phyloP scores from a whole-genome alignment of 2,113 vertebrate species.

The Canis aureus region DNA sequence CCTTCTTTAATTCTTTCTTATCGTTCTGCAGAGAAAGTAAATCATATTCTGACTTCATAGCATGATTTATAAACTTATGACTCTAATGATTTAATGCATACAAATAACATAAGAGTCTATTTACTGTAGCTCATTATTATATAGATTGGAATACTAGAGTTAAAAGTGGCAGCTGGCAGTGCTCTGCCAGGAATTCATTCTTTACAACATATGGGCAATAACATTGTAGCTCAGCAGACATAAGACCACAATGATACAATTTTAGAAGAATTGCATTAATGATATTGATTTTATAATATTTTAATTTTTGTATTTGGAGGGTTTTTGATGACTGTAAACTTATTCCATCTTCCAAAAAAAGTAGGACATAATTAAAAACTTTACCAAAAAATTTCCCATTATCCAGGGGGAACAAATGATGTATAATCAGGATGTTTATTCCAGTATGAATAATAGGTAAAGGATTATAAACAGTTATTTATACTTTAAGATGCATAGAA shows the following conservation, averaged over 20 bases:
- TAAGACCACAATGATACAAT: not conserved
- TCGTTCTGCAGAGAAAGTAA: not conserved
- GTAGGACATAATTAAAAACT: constrained; percentile 1
- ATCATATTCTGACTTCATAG: not conserved
- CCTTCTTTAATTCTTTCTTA: not conserved
- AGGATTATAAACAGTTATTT: constrained; percentile 10
- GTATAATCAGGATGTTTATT: not conserved
- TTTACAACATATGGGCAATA: not conserved
- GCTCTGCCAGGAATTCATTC: not conserved
- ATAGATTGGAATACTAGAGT: not conserved
- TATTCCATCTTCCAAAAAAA: not conserved
- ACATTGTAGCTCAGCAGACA: not conserved
- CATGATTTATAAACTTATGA: constrained; percentile 1
- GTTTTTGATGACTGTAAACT: constrained; percentile 38
- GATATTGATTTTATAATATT: constrained; percentile 45
- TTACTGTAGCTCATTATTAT: not conserved
- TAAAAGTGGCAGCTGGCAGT: not conserved
- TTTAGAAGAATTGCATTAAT: constrained; percentile 11
- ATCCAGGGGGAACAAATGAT: not conserved
- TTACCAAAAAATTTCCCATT: not conserved
- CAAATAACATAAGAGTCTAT: not conserved
- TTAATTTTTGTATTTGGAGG: not conserved
- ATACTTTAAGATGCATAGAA: not conserved
- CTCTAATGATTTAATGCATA: not conserved
- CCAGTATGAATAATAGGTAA: constrained; percentile 39